Evolutionary conservation across 1,140 invertebrate species (phyloP).

Genomic region (Ooceraea biroi): DNA sequence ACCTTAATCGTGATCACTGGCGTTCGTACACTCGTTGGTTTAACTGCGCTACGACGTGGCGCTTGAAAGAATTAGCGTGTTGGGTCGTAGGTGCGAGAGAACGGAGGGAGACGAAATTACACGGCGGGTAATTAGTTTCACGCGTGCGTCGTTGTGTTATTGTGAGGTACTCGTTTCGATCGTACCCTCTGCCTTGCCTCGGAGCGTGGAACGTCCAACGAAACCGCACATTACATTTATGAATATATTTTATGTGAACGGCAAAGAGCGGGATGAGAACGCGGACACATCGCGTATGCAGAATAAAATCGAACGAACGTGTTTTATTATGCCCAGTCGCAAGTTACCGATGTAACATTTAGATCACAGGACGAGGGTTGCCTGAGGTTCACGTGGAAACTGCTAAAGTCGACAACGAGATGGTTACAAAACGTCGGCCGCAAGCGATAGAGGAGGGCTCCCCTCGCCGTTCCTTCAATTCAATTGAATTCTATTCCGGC

Average conservation of each 20-base stretch:
- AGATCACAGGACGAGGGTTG: not conserved
- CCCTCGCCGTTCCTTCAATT: constrained; percentile 84
- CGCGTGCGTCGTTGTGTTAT: constrained; percentile 16
- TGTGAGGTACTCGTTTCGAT: not conserved
- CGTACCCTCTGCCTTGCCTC: not conserved
- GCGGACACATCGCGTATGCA: no score
- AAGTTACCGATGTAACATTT: not conserved
- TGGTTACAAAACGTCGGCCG: constrained; percentile 75
- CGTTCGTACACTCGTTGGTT: constrained; percentile 33
- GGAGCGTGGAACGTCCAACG: not conserved
- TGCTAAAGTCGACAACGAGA: constrained; percentile 70
- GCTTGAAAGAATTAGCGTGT: constrained; percentile 49
- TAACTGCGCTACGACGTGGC: constrained; percentile 48
- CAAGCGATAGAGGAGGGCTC: constrained; percentile 73
- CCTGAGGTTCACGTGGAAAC: constrained; percentile 34
- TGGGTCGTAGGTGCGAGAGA: constrained; percentile 32
- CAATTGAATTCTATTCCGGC: constrained; percentile 86
- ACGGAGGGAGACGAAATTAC: constrained; percentile 49
- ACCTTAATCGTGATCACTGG: constrained; percentile 55
- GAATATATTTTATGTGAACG: not conserved
- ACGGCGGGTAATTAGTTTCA: constrained; percentile 44
- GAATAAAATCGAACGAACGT: not conserved
- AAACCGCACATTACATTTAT: not conserved
- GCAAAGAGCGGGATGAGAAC: no score
- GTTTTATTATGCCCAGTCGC: not conserved